Evolutionary conservation across 2,797 vertebrate genomes (phyloP).

Genomic region (Cirrhinus molitorella): DNA sequence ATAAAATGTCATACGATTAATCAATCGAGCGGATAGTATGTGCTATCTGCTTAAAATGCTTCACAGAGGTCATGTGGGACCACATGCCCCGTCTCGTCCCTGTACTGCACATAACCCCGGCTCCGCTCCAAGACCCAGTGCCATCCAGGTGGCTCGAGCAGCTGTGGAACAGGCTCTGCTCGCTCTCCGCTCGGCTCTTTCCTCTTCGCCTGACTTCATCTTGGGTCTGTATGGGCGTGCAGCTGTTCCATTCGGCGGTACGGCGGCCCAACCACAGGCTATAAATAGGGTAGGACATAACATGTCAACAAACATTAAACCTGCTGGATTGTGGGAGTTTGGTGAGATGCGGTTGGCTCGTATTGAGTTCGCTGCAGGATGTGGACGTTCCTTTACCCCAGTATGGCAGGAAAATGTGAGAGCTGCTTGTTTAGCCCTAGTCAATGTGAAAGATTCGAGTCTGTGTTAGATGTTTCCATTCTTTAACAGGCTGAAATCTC

Average conservation of each 20-base stretch:
- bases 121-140: not conserved
- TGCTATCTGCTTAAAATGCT: not conserved
- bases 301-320: constrained; percentile 53
- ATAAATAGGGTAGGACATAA: constrained; percentile 59
- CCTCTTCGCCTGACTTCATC: constrained; percentile 55
- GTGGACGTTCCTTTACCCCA: constrained; percentile 8
- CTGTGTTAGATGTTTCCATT: not conserved
- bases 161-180: constrained; percentile 48
- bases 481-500: constrained; percentile 15
- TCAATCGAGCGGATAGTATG: not conserved
- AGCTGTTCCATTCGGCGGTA: constrained; percentile 55
- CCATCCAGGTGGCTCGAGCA: constrained; percentile 59
- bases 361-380: constrained; percentile 11
- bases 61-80: not conserved
- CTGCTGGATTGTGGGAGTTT: constrained; percentile 42
- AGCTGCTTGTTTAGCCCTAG: constrained; percentile 31
- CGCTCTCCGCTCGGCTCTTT: constrained; percentile 51
- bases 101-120: constrained; percentile 38
- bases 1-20: not conserved
- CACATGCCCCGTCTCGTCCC: not conserved
- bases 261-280: constrained; percentile 46
- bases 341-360: constrained; percentile 43
- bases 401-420: constrained; percentile 20
- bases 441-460: constrained; percentile 12
- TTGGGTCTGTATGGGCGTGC: constrained; percentile 47